Evolutionary conservation across 1,140 invertebrate genomes (phyloP).

Genomic region (Rhagoletis zephyria): DNA sequence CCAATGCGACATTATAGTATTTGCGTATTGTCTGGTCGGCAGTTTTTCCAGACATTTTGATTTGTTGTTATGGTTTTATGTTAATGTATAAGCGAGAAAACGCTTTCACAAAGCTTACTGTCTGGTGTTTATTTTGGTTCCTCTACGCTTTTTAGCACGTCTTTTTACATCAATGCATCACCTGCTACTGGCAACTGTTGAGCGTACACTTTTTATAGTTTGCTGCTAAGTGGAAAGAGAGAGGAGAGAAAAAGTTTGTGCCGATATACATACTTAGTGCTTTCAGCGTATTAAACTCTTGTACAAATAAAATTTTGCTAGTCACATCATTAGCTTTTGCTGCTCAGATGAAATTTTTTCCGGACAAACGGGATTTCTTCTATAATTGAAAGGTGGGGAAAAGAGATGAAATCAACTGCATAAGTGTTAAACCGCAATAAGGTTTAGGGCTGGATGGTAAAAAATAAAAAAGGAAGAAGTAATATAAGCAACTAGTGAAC

Average conservation of each 20-base stretch:
- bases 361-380: too few species aligned
- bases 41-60: neutral
- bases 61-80: neutral
- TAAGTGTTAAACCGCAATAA: too few species aligned
- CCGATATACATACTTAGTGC: neutral
- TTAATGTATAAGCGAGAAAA: neutral
- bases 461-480: too few species aligned
- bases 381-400: neutral
- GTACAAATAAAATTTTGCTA: neutral
- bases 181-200: neutral
- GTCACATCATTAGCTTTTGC: too few species aligned
- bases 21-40: constrained; percentile 50
- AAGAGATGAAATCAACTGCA: too few species aligned
- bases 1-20: constrained; percentile 68
- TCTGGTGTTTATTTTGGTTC: neutral
- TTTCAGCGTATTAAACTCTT: neutral
- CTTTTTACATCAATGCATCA: neutral
- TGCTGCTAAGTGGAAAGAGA: neutral
- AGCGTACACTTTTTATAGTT: neutral
- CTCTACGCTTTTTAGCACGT: neutral
- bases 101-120: neutral
- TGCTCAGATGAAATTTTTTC: too few species aligned
- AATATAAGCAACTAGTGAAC: too few species aligned
- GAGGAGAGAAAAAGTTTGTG: neutral
- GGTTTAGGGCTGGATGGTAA: too few species aligned